Percentiles rank a stretch among this genome's conserved stretches.
Conservation (phyloP, 2,888 invertebrate species). For the Pollenia griseotomentosa region DNA sequence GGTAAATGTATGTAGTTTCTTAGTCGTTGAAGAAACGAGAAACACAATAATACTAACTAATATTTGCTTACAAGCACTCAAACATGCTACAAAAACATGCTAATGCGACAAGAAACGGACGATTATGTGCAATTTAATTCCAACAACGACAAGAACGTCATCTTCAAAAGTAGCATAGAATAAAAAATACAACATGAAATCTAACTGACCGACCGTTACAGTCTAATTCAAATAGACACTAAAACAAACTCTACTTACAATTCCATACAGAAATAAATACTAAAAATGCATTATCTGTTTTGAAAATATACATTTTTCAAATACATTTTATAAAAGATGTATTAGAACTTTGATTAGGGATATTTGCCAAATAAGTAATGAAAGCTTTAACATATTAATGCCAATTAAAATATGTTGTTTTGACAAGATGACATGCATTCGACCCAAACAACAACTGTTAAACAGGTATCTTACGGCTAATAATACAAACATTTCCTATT, state of each 20-base stretch:
- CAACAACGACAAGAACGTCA: conserved; percentile 41
- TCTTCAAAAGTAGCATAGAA: not conserved
- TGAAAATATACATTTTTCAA: too few species aligned
- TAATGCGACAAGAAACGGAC: conserved; percentile 62
- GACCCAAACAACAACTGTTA: too few species aligned
- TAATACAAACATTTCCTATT: too few species aligned
- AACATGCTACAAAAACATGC: conserved; percentile 33
- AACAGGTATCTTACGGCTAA: too few species aligned
- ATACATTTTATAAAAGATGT: too few species aligned
- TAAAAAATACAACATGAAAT: conserved; percentile 21
- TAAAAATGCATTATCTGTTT: not conserved
- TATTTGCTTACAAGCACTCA: conserved; percentile 17
- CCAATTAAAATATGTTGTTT: too few species aligned
- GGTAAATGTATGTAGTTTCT: not conserved
- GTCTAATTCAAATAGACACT: conserved; percentile 59
- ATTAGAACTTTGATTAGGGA: too few species aligned
- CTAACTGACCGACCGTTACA: conserved; percentile 55
- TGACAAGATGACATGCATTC: too few species aligned
- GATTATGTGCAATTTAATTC: conserved; percentile 70
- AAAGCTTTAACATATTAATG: too few species aligned
- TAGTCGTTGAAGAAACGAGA: conserved; percentile 27
- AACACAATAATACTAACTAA: conserved; percentile 63
- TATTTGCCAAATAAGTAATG: too few species aligned
- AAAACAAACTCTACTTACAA: not conserved
- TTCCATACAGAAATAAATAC: conserved; percentile 11